Evolutionary conservation across 2,797 vertebrate species (phyloP).

Genomic region (Chiroxiphia lanceolata): DNA sequence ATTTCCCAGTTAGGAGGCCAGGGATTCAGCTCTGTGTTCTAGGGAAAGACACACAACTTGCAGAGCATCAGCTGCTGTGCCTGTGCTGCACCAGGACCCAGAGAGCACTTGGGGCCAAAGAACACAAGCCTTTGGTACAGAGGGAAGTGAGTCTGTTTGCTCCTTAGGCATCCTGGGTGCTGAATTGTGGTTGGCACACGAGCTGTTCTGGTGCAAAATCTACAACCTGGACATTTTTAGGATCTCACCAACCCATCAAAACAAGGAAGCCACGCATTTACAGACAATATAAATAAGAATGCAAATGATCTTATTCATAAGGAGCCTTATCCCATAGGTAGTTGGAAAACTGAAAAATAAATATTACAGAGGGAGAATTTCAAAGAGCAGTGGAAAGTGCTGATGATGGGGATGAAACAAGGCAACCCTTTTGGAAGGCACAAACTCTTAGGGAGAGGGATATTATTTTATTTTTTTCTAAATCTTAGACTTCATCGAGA

Average conservation of each 20-base stretch:
- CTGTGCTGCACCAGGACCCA: not conserved
- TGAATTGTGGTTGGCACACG: not conserved
- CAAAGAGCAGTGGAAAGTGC: not conserved
- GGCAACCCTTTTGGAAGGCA: not conserved
- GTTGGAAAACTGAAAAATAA: not conserved
- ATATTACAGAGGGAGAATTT: not conserved
- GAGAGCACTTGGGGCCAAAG: not conserved
- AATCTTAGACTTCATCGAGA: not conserved
- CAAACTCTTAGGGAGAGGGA: fast-evolving
- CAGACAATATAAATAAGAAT: not conserved
- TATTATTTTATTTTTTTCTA: too few species aligned
- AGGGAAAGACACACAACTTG: not conserved
- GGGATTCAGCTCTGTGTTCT: not conserved
- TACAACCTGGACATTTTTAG: not conserved
- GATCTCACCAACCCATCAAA: not conserved
- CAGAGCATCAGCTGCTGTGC: not conserved
- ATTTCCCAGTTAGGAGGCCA: not conserved
- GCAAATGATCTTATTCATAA: not conserved
- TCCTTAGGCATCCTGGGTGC: not conserved
- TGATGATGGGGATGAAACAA: not conserved
- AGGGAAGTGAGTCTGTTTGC: not conserved
- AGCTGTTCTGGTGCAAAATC: not conserved
- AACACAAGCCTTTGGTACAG: not conserved
- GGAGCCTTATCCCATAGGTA: not conserved
- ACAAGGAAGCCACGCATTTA: not conserved